These are phyloP conservation scores for Taenaris catops DNA, from an alignment of 2,888 invertebrate species.

Conservation along the genomic window DNA sequence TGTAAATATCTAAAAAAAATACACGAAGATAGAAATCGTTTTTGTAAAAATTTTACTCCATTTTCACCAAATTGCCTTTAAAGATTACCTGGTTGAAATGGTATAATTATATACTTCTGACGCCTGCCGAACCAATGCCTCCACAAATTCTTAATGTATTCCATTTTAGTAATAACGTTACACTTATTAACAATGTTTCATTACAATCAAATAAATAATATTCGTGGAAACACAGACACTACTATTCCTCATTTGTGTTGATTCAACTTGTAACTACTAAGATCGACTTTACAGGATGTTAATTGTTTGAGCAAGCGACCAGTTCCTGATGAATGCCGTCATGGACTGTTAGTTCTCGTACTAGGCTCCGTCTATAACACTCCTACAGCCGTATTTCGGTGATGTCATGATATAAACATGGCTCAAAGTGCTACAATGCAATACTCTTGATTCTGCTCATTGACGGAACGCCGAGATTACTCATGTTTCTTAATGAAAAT, in stretches of 20 bases:
- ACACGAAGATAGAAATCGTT: too few species aligned
- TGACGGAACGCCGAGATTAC: slow-evolving; percentile 24
- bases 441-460: slow-evolving; percentile 30
- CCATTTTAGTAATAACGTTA: slow-evolving; percentile 37
- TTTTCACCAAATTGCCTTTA: too few species aligned
- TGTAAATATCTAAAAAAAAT: too few species aligned
- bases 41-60: too few species aligned
- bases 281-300: slow-evolving; percentile 36
- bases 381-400: slow-evolving; percentile 45
- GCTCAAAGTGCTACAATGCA: slow-evolving; percentile 33
- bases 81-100: slow-evolving; percentile 72
- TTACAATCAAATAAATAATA: too few species aligned
- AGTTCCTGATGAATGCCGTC: slow-evolving; percentile 46
- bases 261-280: slow-evolving; percentile 19
- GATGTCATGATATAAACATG: slow-evolving; percentile 61
- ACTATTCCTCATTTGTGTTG: too few species aligned
- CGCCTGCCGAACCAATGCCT: slow-evolving; percentile 51
- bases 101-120: slow-evolving; percentile 58
- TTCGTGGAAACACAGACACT: too few species aligned
- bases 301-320: slow-evolving; percentile 57
- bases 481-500: slow-evolving; percentile 19
- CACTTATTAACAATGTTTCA: slow-evolving; percentile 10
- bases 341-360: slow-evolving; percentile 50
- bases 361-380: slow-evolving; percentile 41
- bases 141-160: slow-evolving; percentile 61